Evolutionary conservation across 2,113 vertebrate genomes (phyloP), one percentile per base, ranked within the genome.

Genomic region (Engystomops pustulosus): DNA sequence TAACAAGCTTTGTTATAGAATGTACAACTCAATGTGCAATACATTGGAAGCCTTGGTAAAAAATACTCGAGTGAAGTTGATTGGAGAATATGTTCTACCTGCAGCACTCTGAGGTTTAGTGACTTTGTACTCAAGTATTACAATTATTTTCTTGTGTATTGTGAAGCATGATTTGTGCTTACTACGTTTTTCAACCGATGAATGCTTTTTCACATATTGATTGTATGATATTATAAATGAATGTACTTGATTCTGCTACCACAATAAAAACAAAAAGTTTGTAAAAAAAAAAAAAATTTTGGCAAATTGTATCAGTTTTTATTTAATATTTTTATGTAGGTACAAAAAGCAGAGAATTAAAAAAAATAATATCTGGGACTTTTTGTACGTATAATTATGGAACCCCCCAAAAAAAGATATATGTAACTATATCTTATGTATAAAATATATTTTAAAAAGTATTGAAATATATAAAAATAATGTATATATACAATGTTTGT

Each of bases 161-260:
- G 45, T 55, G n/a, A 55, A 75, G 72, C 82, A 84, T 78, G 82
- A 67, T 67, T 62, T 83, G 49, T 44, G 45, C 82, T 78, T 77
- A 55, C 17, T 55, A 30, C 23, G 34, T 69, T 55, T 68, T 78
- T 49, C 44, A 38, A 84, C 49, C n/a, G 10, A 53, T 78, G 74
- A 76, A 78, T 84, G 72, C 72, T 69, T 69, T 84, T 84, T 69
- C n/a, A 47, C 36, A 67, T 53, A 20, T 77, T 69, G 47, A 45
- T 69, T 83, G 78, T 69, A 44, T 32, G n/a, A n/a, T n/a, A n/a
- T n/a, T n/a, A n/a, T 68, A 69, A 78, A 51, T 69, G 62, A 69
- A 69, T 78, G 60, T 78, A 62, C 74, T 67, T 84, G 74, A 15
- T 78, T 53, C 47, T 55, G 60, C 45, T 84, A 78, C 25, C 27